Conservation (phyloP, 1,140 invertebrate species). For the Eciton burchellii region DNA sequence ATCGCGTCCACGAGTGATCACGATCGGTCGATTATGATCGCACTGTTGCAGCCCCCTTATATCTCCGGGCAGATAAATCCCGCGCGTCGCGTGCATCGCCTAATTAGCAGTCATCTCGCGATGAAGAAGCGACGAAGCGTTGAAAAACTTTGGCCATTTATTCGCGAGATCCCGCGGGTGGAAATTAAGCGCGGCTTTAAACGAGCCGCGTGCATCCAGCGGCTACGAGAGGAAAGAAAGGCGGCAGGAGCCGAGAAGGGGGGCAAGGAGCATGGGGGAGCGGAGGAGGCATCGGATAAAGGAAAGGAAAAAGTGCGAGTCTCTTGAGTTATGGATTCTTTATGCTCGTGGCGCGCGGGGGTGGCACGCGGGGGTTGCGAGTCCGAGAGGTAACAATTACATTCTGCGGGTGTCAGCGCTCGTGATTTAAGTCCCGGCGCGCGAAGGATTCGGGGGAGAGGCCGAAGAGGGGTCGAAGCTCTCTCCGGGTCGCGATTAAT, state of each 20-base stretch:
- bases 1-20: background rate
- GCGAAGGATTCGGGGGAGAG: background rate
- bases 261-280: too few relatives aligned
- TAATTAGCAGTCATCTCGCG: slow-evolving; percentile 28
- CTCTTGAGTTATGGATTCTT: slow-evolving; percentile 67
- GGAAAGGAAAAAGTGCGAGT: slow-evolving; percentile 58
- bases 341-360: slow-evolving; percentile 58
- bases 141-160: slow-evolving; percentile 61
- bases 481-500: slow-evolving; percentile 60
- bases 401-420: slow-evolving; percentile 70
- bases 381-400: slow-evolving; percentile 72
- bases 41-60: too few relatives aligned
- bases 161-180: slow-evolving; percentile 39
- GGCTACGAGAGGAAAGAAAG: slow-evolving; percentile 12
- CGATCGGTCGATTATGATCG: background rate
- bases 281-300: too few relatives aligned
- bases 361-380: slow-evolving; percentile 16
- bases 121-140: slow-evolving; percentile 21
- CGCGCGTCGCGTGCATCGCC: background rate
- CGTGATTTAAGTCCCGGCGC: slow-evolving; percentile 70
- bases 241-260: slow-evolving; percentile 26
- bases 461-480: background rate
- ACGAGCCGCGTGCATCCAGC: slow-evolving; percentile 36
- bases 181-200: slow-evolving; percentile 65
- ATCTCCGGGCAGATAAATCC: background rate